These are phyloP conservation scores for Acanthosepion pharaonis DNA, from an alignment of 2,888 invertebrate genomes.

Conservation along the genomic window DNA sequence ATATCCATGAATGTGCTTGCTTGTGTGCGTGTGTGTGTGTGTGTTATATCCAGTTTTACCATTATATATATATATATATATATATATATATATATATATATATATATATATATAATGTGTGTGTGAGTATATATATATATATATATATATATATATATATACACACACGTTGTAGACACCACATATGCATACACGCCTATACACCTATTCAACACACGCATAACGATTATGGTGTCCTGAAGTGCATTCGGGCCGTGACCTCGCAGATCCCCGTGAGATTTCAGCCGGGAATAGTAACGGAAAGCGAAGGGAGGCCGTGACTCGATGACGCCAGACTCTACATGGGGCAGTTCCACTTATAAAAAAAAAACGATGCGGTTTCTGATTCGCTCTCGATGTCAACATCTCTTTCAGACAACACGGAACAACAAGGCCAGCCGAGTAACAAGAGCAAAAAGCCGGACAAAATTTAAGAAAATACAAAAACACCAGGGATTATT, in stretches of 20 bases:
- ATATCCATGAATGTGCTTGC: neutral
- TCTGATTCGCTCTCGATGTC: neutral
- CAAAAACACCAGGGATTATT: too few species aligned
- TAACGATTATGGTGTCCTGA: neutral
- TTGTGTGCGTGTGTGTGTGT: neutral
- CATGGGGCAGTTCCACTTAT: conserved; percentile 14
- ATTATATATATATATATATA: neutral
- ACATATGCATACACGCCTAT: neutral
- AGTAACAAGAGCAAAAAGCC: neutral
- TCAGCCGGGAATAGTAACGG: neutral
- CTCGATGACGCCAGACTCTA: conserved; percentile 4
- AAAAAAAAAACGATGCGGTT: neutral
- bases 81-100: neutral
- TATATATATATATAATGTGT: neutral
- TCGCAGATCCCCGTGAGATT: conserved; percentile 9
- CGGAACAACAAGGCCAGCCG: neutral
- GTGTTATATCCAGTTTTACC: neutral
- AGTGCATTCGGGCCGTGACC: conserved; percentile 33
- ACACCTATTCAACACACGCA: neutral
- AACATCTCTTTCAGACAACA: conserved; percentile 33
- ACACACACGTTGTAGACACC: neutral
- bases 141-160: neutral
- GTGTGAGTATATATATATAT: neutral
- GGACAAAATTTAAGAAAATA: neutral
- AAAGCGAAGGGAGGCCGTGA: conserved; percentile 4